Percentiles rank a stretch among this genome's conserved stretches.
Evolutionary conservation across 2,113 vertebrate species (phyloP).

Genomic region (Penelope pileata): DNA sequence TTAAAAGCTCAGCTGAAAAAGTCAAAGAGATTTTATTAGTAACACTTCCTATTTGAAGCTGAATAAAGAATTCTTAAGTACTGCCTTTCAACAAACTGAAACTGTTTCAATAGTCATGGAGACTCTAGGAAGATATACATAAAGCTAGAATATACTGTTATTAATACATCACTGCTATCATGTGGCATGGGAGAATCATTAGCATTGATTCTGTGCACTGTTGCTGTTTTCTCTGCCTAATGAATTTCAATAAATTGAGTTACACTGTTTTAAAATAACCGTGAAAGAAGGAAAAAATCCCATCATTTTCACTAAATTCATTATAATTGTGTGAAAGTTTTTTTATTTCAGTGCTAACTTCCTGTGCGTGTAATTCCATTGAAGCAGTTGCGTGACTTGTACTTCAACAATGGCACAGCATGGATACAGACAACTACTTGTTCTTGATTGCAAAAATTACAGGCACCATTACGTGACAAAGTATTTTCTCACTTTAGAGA

Average conservation of each 20-base stretch:
- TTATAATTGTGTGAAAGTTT: not conserved
- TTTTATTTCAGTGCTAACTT: not conserved
- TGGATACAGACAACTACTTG: not conserved
- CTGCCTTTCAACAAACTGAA: not conserved
- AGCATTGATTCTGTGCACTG: not conserved
- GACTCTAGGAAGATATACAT: not conserved
- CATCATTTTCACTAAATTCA: not conserved
- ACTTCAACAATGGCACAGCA: not conserved
- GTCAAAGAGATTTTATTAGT: not conserved
- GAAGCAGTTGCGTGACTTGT: not conserved
- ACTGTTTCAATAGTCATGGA: not conserved
- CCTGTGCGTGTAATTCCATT: not conserved
- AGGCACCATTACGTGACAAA: not conserved
- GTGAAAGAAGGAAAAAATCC: not conserved
- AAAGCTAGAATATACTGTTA: not conserved
- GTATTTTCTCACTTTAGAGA: not conserved
- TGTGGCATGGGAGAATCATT: not conserved
- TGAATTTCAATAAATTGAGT: not conserved
- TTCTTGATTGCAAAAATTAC: not conserved
- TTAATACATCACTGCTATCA: accelerated
- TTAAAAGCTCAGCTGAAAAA: not conserved
- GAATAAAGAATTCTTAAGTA: not conserved
- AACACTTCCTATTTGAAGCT: not conserved
- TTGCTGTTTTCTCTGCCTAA: not conserved
- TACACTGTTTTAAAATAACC: not conserved